Conservation (phyloP, 2,797 vertebrate species). For the Peromyscus melanophrys region DNA sequence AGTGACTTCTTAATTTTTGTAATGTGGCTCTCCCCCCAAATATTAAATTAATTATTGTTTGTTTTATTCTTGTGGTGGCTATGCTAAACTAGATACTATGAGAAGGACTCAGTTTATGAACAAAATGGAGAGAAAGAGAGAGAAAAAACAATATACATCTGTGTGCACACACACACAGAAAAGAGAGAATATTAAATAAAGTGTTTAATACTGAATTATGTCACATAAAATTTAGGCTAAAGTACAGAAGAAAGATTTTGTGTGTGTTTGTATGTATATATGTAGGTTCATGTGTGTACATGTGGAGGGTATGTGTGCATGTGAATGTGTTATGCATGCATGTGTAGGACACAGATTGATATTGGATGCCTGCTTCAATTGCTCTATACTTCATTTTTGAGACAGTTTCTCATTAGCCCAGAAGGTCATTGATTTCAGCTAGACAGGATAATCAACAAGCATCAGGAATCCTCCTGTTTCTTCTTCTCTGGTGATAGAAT, state of each 20-base stretch:
- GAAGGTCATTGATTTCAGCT: background rate
- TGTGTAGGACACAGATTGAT: background rate
- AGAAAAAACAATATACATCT: background rate
- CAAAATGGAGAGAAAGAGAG: background rate
- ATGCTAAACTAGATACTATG: background rate
- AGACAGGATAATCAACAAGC: background rate
- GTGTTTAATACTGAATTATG: slow-evolving; percentile 23
- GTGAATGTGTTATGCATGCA: background rate
- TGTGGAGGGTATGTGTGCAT: background rate
- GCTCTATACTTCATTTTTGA: background rate
- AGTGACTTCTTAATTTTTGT: slow-evolving; percentile 7
- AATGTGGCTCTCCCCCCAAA: background rate
- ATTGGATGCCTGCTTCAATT: background rate
- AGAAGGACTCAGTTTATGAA: background rate
- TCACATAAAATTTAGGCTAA: background rate
- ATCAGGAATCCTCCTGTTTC: background rate
- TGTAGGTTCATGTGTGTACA: background rate
- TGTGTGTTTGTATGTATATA: background rate
- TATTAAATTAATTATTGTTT: background rate
- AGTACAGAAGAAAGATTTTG: background rate
- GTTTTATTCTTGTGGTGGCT: background rate
- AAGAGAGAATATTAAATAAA: background rate
- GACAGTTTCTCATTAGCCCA: background rate
- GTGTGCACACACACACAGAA: background rate
- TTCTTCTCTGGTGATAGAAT: background rate